Evolutionary conservation across 1,140 invertebrate species (phyloP).

Genomic region (Pseudomyrmex pallidus): DNA sequence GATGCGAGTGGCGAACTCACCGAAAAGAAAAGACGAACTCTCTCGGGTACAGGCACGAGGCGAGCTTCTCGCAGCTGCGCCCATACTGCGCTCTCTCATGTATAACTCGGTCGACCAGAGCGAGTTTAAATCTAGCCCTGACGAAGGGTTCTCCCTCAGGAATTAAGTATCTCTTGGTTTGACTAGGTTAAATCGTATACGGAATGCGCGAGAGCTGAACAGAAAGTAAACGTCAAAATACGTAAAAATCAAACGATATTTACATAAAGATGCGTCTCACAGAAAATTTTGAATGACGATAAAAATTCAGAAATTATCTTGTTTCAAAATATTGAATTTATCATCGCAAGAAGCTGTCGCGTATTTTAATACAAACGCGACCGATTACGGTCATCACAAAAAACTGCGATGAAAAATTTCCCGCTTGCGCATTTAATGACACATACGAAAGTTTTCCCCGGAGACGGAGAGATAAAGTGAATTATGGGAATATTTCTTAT

Average conservation of each 20-base stretch:
- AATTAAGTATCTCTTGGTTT: slow-evolving; percentile 17
- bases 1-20: slow-evolving; percentile 25
- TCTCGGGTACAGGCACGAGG: background rate
- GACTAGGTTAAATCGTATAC: slow-evolving; percentile 3
- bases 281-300: background rate
- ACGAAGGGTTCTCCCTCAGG: slow-evolving; percentile 14
- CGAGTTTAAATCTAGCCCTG: slow-evolving; percentile 39
- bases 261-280: background rate
- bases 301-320: background rate
- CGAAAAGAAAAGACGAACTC: slow-evolving; percentile 42
- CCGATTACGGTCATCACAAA: background rate
- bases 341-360: background rate
- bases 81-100: slow-evolving; percentile 1
- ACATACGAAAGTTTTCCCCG: background rate
- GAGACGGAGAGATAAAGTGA: background rate
- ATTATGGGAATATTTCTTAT: background rate
- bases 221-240: too few relatives aligned
- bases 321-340: background rate
- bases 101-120: slow-evolving; percentile 36
- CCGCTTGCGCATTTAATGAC: background rate
- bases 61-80: slow-evolving; percentile 22
- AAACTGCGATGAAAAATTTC: background rate
- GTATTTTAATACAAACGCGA: background rate
- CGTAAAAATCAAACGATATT: background rate
- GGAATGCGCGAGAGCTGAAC: too few relatives aligned